Evolutionary conservation across 2,888 invertebrate species (phyloP).

Genomic region (Choreutis nemorana): DNA sequence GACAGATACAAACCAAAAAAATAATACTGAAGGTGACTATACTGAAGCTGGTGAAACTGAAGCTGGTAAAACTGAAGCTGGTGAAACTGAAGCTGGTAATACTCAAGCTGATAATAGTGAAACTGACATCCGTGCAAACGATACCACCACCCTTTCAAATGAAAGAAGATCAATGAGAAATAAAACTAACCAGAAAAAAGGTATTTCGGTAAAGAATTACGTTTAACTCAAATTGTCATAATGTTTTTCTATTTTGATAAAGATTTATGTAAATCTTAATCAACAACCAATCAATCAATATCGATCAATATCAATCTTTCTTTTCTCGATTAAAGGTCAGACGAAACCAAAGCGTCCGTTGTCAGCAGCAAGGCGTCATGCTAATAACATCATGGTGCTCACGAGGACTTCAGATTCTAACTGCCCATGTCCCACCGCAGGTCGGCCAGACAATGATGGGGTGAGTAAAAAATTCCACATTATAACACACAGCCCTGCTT

Average conservation of each 20-base stretch:
- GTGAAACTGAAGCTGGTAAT: constrained; percentile 2
- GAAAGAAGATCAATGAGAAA: constrained; percentile 2
- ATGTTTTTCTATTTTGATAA: no score
- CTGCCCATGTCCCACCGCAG: constrained; percentile 36
- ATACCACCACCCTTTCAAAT: not conserved
- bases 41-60: not conserved
- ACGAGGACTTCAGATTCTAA: constrained; percentile 26
- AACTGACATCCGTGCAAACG: not conserved
- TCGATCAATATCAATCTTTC: no score
- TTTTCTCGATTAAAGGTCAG: no score
- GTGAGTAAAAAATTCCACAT: no score
- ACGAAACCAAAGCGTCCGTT: no score
- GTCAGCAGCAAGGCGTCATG: constrained; percentile 26
- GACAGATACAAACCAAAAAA: no score
- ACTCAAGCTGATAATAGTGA: constrained; percentile 1
- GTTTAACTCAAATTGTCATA: no score
- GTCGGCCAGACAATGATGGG: constrained; percentile 21
- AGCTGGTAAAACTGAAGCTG: not conserved
- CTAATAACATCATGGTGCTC: constrained; percentile 21
- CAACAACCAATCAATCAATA: no score
- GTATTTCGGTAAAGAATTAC: no score
- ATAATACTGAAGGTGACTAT: not conserved
- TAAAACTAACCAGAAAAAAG: constrained; percentile 11
- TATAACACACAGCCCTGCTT: no score
- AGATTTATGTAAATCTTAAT: no score